Evolutionary conservation across 2,113 vertebrate species (phyloP), one percentile per base, ranked within the genome.

Genomic region (Cinclus cinclus): DNA sequence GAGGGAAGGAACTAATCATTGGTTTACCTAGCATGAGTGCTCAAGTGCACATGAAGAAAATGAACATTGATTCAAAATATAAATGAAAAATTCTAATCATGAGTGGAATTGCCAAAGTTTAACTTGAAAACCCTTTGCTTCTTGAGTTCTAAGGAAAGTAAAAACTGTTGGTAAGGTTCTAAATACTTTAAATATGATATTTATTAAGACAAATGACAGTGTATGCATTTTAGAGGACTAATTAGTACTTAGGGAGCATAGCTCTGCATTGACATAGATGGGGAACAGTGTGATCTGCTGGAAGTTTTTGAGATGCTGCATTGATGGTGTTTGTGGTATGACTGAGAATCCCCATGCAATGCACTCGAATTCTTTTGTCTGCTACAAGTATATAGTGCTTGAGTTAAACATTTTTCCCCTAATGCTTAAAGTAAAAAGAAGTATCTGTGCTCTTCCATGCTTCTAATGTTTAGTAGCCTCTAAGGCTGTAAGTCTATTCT

Each of bases 1-100:
- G 94, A 67, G 70, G 83, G 92, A 93, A 94, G 86, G 63, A 92
- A 77, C 58, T 95, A 95, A 88, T 96, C 87, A 92, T 62, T 75
- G 75, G 80, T 95, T 97, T 96, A 87, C 74, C 88, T 94, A 94
- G 46, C 70, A 65, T 89, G 80, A 92, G 77, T 94, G 83, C 70
- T 95, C 74, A 95, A 96, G 58, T 95, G 71, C 49, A 7, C 77
- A 63, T 76, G 74, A 96, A 94, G 92, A 82, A 97, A 93, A 96
- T 89, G 87, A 93, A 74, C 46, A 93, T 92, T 89, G 89, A 96
- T 97, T 94, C 78, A 92, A 94, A 95, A 69, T 41, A 46, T 85
- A 92, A 95, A 84, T 87, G 69, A 93, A 96, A 94, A 92, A 83
- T 93, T 56, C 67, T 93, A 4, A 88, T 88, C 35, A 52, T 25